A percentile compares a stretch with the other conserved stretches of the same genome.
Conservation (phyloP, 2,888 invertebrate genomes). For the Chelonus formosanus region DNA sequence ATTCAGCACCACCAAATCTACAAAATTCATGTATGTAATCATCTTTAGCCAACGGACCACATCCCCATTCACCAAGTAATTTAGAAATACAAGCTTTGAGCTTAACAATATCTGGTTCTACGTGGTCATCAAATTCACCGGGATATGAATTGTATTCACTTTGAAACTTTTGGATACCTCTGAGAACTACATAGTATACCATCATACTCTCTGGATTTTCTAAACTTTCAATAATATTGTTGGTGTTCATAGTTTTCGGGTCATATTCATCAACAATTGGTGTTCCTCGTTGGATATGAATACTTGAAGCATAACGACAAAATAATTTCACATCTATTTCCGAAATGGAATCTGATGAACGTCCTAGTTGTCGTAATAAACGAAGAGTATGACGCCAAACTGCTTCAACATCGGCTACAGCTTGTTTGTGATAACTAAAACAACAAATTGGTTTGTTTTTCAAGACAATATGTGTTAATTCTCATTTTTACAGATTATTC, state of each 20-base stretch:
- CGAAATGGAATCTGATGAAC: conserved; percentile 76
- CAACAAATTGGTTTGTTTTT: no score
- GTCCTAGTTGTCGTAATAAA: conserved; percentile 80
- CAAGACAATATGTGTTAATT: no score
- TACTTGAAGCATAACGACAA: conserved; percentile 86
- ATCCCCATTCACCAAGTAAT: conserved; percentile 86
- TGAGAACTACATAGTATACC: conserved; percentile 87
- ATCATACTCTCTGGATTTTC: conserved; percentile 88
- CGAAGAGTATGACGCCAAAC: conserved; percentile 84
- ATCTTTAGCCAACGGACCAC: conserved; percentile 81
- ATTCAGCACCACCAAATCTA: conserved; percentile 92
- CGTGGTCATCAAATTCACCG: conserved; percentile 83
- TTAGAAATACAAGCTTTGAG: conserved; percentile 78
- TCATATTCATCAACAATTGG: conserved; percentile 85
- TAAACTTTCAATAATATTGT: conserved; percentile 73
- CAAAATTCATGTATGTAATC: conserved; percentile 95
- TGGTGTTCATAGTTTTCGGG: conserved; percentile 69
- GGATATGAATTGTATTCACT: conserved; percentile 90
- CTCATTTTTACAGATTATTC: conserved; percentile 36
- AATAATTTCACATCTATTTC: conserved; percentile 86
- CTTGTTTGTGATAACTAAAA: conserved; percentile 79
- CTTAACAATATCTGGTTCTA: conserved; percentile 89
- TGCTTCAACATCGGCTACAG: conserved; percentile 81
- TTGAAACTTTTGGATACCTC: conserved; percentile 91
- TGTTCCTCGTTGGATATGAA: conserved; percentile 82